Percentiles rank a stretch among this genome's conserved stretches.
phyloP scores from a whole-genome alignment of 2,888 invertebrate genomes.

The Watsonalla cultraria region DNA sequence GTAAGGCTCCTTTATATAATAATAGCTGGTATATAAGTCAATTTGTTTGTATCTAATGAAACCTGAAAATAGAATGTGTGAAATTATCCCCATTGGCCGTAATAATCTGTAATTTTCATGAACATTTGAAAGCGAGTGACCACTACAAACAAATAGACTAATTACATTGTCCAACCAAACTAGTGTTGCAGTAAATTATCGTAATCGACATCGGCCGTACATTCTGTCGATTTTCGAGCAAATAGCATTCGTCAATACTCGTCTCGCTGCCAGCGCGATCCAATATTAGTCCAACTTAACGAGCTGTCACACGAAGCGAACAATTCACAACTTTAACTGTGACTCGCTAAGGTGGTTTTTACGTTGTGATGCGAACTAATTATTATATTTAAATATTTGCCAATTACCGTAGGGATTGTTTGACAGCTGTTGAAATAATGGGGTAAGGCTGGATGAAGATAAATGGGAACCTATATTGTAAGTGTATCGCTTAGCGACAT shows the following conservation, averaged over 20 bases:
- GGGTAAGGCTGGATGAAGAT: conserved; percentile 7
- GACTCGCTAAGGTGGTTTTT: conserved; percentile 17
- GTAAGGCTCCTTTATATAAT: too few species aligned
- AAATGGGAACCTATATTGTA: neutral
- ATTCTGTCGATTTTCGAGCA: conserved; percentile 48
- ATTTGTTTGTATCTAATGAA: too few species aligned
- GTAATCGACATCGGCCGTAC: conserved; percentile 8
- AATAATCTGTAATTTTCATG: too few species aligned
- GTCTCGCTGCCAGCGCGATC: conserved; percentile 39
- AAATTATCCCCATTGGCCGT: too few species aligned
- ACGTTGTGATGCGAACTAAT: conserved; percentile 29
- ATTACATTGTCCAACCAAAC: conserved; percentile 7
- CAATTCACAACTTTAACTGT: conserved; percentile 15
- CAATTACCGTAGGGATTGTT: conserved; percentile 46
- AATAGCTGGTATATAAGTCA: too few species aligned
- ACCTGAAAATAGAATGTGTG: too few species aligned
- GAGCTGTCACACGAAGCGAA: conserved; percentile 33
- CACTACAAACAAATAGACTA: neutral
- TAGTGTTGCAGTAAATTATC: conserved; percentile 1
- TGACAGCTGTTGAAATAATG: conserved; percentile 25
- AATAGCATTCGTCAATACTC: conserved; percentile 62
- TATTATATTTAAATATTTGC: conserved; percentile 61
- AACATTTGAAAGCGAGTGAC: too few species aligned
- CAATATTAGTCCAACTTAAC: conserved; percentile 65
- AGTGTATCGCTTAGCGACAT: too few species aligned